Base-by-base conservation (phyloP, 1,140 invertebrate genomes). In the Papilio machaon region DNA sequence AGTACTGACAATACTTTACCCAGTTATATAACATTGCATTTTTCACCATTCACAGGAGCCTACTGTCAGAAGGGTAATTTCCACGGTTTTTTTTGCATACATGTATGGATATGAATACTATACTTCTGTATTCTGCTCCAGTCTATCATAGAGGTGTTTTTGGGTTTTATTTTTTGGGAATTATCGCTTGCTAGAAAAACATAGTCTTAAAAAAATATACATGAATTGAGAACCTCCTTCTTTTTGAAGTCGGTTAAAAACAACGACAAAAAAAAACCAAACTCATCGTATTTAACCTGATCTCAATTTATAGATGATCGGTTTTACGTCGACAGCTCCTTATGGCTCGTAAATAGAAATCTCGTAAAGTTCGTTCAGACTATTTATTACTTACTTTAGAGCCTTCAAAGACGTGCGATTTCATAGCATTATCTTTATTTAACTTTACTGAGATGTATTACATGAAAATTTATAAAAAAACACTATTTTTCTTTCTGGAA, bases 281-380 rank as follows among this genome's bases (percentile, higher is more conserved):
- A 17, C 11, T 13, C 13, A 70, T 15, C 64, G 64, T 38, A 70
- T 70, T 35, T 47, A 74, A 74, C 43, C 73, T 47, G 73, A 74
- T 74, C 73, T 74, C 38, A 74, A 74, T 76, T 76, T 76, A 52
- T 76, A 52, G 74, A 74, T 74, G 73, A 76, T 76, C 74, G 46
- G 47, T 30, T 76, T 75, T 76, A 76, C 47, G 23, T 46, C 74
- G n/a, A 10, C 74, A 23, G n/a, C 19, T 76, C 46, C 74, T 76
- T 76, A 76, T 47, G 74, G 74, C 8, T 76, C 74, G 19, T 76
- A 76, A 76, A 76, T 76, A 76, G 19, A 76, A 49, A 35, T 54
- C 43, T 76, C 74, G 74, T 76, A 49, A 76, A 76, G 19, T 74
- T 74, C 73, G 47, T 47, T 47, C 73, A 54, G 74, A 76, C 74